These are phyloP conservation scores for Macquaria ambigua DNA, from an alignment of 2,113 vertebrate species.

Conservation along the genomic window DNA sequence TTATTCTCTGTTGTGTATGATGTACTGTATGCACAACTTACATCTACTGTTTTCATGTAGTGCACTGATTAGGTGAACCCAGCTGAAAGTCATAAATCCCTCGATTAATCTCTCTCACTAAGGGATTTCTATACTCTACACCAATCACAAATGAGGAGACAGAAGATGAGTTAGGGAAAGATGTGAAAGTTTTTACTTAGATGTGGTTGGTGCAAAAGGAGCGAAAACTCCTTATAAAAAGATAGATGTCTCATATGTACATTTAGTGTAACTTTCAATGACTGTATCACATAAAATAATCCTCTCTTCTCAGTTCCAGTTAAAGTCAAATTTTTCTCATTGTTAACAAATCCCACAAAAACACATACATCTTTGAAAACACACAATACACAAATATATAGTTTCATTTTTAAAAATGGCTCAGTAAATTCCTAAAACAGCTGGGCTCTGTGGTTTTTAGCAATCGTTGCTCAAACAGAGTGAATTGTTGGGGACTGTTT, in stretches of 20 bases:
- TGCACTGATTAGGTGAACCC: slow-evolving; percentile 7
- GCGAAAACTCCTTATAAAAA: not conserved
- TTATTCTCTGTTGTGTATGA: slow-evolving; percentile 24
- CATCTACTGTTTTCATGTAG: slow-evolving; percentile 6
- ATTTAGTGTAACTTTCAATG: not conserved
- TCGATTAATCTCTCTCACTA: too few relatives aligned
- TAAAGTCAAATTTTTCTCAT: not conserved
- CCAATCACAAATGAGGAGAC: not conserved
- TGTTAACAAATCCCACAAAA: not conserved
- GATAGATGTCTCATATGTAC: not conserved
- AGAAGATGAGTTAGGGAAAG: not conserved
- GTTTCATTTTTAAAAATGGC: not conserved
- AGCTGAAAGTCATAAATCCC: not conserved
- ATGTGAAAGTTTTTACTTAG: not conserved
- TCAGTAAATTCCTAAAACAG: not conserved
- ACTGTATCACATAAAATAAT: not conserved
- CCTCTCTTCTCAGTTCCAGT: not conserved
- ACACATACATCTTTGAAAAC: not conserved
- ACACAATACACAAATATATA: slow-evolving; percentile 2
- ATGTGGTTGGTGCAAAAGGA: not conserved
- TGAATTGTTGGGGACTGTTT: not conserved
- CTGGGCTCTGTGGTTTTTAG: not conserved
- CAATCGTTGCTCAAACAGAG: not conserved
- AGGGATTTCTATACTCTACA: too few relatives aligned
- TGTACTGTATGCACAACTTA: not conserved